Evolutionary conservation across 2,888 invertebrate genomes (phyloP).

Genomic region (Clanis bilineata): DNA sequence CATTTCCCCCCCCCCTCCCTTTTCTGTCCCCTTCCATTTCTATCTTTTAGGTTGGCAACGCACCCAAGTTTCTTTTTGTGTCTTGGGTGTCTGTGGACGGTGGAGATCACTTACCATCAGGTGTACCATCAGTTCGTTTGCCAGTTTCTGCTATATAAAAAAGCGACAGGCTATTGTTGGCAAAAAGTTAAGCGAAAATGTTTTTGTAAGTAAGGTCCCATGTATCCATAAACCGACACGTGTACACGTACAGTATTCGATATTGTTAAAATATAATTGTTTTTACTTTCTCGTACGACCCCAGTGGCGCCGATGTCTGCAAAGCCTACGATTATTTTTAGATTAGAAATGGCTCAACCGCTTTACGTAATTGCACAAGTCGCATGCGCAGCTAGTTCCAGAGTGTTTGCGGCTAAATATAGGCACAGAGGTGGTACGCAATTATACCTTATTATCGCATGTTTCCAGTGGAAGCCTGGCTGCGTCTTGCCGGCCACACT

Average conservation of each 20-base stretch:
- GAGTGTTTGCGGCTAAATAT: slow-evolving; percentile 79
- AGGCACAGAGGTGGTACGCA: slow-evolving; percentile 74
- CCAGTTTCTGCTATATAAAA: no score
- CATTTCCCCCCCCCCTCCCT: no score
- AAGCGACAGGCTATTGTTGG: no score
- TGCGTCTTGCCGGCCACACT: slow-evolving; percentile 59
- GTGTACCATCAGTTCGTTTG: no score
- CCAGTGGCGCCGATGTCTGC: slow-evolving; percentile 76
- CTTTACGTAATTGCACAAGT: slow-evolving; percentile 81
- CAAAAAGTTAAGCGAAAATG: no score
- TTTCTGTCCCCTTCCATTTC: no score
- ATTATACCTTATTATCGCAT: slow-evolving; percentile 81
- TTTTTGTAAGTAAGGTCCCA: no score
- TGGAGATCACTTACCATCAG: no score
- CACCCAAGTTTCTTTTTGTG: no score
- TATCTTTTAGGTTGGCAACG: no score
- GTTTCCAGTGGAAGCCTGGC: slow-evolving; percentile 75
- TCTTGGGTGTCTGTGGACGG: no score
- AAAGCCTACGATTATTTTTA: slow-evolving; percentile 82
- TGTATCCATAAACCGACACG: no score
- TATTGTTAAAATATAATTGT: slow-evolving; percentile 64
- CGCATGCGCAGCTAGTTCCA: slow-evolving; percentile 77
- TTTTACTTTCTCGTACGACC: slow-evolving; percentile 78
- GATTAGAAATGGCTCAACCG: slow-evolving; percentile 82
- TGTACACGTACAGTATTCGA: slow-evolving; percentile 24